phyloP scores from a whole-genome alignment of 2,797 vertebrate genomes.

The Smutsia temminckii region DNA sequence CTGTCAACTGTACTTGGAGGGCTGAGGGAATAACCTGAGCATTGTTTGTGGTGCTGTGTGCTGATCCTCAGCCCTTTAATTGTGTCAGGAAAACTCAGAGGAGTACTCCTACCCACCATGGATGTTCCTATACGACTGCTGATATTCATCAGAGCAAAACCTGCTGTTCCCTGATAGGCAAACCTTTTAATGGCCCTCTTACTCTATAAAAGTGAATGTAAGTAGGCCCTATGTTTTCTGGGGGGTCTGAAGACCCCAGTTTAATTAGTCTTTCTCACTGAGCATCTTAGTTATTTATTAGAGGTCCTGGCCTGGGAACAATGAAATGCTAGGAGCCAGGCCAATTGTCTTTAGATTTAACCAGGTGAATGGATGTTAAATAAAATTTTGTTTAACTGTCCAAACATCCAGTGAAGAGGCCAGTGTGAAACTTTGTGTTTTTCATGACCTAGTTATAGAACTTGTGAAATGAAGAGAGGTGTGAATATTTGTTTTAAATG shows the following conservation, averaged over 20 bases:
- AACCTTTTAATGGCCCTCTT: conserved; percentile 12
- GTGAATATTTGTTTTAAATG: not conserved
- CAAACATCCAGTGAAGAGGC: not conserved
- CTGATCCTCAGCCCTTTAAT: not conserved
- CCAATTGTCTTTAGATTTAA: conserved; percentile 45
- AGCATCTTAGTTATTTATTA: not conserved
- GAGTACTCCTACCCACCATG: not conserved
- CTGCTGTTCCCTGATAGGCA: conserved; percentile 1
- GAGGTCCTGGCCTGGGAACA: not conserved
- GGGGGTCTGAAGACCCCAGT: not conserved
- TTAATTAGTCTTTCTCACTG: not conserved
- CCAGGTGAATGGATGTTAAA: conserved; percentile 19
- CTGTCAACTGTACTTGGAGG: not conserved
- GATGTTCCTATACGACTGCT: not conserved
- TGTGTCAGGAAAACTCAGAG: conserved; percentile 12
- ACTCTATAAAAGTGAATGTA: not conserved
- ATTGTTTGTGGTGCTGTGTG: not conserved
- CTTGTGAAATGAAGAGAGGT: not conserved
- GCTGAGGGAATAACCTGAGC: not conserved
- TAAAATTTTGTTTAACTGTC: conserved; percentile 49
- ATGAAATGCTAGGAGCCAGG: not conserved
- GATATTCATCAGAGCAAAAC: conserved; percentile 14
- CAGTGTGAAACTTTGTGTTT: conserved; percentile 14
- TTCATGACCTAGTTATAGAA: not conserved
- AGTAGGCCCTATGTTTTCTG: not conserved